Conservation (phyloP, 2,888 invertebrate genomes). For the Anaspis maculata region DNA sequence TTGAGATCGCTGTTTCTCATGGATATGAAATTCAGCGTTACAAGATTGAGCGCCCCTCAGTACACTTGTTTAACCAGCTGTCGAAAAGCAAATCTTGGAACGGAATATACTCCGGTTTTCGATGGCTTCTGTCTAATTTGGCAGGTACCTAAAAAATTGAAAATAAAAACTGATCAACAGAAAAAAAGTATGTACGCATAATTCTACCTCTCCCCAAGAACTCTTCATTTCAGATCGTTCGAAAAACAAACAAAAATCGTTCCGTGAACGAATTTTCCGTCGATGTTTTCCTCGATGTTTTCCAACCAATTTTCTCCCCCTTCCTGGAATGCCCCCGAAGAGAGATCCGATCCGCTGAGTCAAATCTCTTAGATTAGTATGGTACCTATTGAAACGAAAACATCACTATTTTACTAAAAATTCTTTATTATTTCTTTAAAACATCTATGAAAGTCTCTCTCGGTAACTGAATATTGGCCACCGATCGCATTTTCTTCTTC, state of each 20-base stretch:
- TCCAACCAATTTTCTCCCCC: no score
- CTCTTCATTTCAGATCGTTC: no score
- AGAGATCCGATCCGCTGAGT: no score
- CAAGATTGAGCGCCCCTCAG: conserved; percentile 75
- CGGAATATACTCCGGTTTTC: conserved; percentile 55
- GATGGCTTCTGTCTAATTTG: conserved; percentile 81
- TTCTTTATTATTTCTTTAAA: conserved; percentile 54
- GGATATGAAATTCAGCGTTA: conserved; percentile 65
- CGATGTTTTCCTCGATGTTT: conserved; percentile 3
- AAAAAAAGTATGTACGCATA: no score
- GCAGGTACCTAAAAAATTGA: conserved; percentile 70
- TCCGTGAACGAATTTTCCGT: no score
- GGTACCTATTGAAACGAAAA: background rate
- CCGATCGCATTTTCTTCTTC: conserved; percentile 84
- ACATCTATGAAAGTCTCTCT: conserved; percentile 91
- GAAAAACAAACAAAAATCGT: no score
- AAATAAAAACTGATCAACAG: no score
- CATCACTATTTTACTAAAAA: background rate
- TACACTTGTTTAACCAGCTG: conserved; percentile 88
- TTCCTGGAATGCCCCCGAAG: no score
- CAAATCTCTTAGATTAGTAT: no score
- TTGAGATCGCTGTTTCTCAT: conserved; percentile 67
- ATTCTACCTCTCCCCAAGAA: no score
- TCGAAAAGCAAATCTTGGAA: conserved; percentile 85
- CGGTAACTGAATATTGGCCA: conserved; percentile 87